Base-by-base conservation (phyloP, 2,797 vertebrate species). In the Lates japonicus region DNA sequence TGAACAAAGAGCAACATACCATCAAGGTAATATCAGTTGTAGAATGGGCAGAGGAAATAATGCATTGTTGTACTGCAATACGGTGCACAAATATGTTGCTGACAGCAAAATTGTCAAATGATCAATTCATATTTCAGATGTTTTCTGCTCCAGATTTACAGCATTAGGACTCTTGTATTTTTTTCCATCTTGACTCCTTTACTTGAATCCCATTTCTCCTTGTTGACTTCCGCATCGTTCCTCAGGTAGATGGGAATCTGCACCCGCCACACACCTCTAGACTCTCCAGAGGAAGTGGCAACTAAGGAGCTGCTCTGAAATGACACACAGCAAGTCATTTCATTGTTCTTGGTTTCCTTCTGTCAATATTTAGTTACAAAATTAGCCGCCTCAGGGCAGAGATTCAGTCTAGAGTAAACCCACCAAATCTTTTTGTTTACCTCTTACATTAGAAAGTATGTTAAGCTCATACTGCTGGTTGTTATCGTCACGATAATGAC, bases 201-300 rank as follows among this genome's bases (percentile, higher is more conserved):
- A 59, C 84, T 92, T 11, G 75, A 33, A n/a, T 98, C 96, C 98
- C 97, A 98, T 89, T 97, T 98, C 92, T 99, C 98, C 29, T 93
- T 90, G 87, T 91, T 96, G 84, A 99, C 84, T 49, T 98, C 97
- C 2, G 91, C 87, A 76, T 99, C 97, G n/a, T 86, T 97, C 98
- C 88, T 98, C 97, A 0, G 97, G 97, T 97, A 99, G 73, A 98
- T 87, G 94, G 87, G 78, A 94, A 94, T 63, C 65, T 95, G 77
- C 75, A 86, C n/a, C 57, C 85, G 96, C 80, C 78, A 93, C 10
- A 76, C 69, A 59, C 95, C 94, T 0, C 59, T 0, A 83, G 78
- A 72, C 69, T 80, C 19, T 90, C n/a, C 83, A 16, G 75, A 79
- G 20, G 84, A 90, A 35, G 80, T 57, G 48, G 66, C 65, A 41